Percentiles rank a stretch among this genome's conserved stretches.
These are phyloP conservation scores for Saguinus imperator DNA, from an alignment of 2,113 vertebrate species.

Conservation along the genomic window DNA sequence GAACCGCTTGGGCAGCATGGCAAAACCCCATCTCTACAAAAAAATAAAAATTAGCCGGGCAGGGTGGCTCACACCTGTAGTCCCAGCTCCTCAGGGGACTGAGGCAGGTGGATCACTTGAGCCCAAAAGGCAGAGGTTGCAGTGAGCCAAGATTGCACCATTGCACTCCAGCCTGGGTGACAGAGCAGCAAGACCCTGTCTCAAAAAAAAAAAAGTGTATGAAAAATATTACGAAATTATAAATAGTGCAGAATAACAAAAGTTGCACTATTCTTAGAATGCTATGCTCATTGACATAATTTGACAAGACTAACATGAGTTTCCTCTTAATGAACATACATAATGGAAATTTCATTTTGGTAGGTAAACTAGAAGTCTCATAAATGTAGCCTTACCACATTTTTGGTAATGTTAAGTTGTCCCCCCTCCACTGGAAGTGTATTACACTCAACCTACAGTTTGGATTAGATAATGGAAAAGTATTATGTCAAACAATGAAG, in stretches of 20 bases:
- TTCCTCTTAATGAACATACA: neutral
- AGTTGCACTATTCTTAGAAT: neutral
- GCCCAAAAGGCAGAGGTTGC: too few species aligned
- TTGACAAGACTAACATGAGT: neutral
- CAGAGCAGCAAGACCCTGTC: too few species aligned
- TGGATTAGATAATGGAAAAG: neutral
- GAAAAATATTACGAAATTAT: neutral
- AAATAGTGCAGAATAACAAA: neutral
- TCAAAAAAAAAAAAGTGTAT: neutral
- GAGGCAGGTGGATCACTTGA: too few species aligned
- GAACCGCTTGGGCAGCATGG: too few species aligned
- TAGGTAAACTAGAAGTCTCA: neutral
- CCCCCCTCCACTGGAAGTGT: neutral
- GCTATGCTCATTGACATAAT: neutral
- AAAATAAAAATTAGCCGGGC: too few species aligned
- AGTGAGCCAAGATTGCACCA: fast-evolving
- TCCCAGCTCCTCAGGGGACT: too few species aligned
- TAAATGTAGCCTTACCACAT: too few species aligned
- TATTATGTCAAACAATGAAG: neutral
- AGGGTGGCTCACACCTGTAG: too few species aligned
- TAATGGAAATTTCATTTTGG: neutral
- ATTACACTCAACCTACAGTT: neutral
- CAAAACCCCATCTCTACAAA: too few species aligned
- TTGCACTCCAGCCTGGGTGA: too few species aligned
- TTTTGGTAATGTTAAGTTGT: neutral